Base-by-base conservation (phyloP, 2,113 vertebrate species). In the Machaerirhynchus nigripectus region DNA sequence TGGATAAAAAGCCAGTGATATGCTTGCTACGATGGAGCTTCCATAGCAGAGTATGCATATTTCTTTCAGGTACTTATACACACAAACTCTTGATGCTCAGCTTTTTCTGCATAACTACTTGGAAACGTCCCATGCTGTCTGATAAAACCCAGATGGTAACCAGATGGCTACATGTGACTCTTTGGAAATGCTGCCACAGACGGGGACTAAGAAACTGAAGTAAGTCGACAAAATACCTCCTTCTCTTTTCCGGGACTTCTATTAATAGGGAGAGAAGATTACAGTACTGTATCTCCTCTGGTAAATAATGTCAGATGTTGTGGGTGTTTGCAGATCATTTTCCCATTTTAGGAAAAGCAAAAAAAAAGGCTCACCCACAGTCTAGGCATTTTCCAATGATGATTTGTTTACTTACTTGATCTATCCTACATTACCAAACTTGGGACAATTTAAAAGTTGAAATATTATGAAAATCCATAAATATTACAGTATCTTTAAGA, bases 161-260 rank as follows among this genome's bases (percentile, higher is more conserved):
- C 95, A 96, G 92, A 96, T 96, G 95, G 95, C 85, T 94, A 37
- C 76, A 83, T 88, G 76, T 84, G 90, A 96, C 52, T 91, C 87
- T 77, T 64, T 70, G 85, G 63, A 97, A 95, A 67, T n/a, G 35
- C 85, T 93, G 50, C 71, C 68, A 74, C 52, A 94, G 39, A 71
- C 1, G 0, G 15, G 35, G 85, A 67, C 52, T 70, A 74, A 94
- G 76, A 87, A 95, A 74, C 50, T 2, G 2, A 75, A 93, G 23
- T 44, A 84, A 74, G 16, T 56, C 82, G 90, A 63, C 61, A 79
- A 79, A 93, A 83, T 31, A 63, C 49, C 30, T 93, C 59, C 46
- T 42, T 79, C 44, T 89, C 77, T 85, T 89, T 76, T 63, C 21
- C 20, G 18, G 68, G 75, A 33, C 17, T 79, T 93, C 67, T 57